phyloP scores from a whole-genome alignment of 2,888 invertebrate genomes.

The Macrophya annulata region DNA sequence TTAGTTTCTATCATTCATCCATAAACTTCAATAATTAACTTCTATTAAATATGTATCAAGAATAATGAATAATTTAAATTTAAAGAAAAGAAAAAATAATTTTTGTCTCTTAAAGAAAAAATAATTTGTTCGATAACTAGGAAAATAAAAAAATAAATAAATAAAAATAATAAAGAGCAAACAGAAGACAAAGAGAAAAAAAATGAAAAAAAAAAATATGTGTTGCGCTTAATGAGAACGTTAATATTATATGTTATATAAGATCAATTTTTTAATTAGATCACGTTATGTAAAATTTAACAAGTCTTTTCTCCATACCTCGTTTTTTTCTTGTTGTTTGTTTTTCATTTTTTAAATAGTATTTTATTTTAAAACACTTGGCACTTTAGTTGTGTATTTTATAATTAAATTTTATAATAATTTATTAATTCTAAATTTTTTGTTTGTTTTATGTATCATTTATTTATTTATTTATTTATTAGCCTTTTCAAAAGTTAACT shows the following conservation, averaged over 20 bases:
- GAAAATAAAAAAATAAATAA: background rate
- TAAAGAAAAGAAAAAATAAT: background rate
- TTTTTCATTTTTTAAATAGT: background rate
- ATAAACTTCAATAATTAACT: background rate
- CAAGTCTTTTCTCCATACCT: background rate
- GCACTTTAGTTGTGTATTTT: background rate
- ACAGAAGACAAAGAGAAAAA: background rate
- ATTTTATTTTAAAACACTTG: slow-evolving; percentile 6
- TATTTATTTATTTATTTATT: background rate
- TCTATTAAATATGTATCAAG: background rate
- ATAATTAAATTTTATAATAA: background rate
- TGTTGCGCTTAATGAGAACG: background rate
- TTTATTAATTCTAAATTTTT: background rate
- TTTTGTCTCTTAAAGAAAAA: background rate
- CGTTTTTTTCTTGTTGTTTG: background rate
- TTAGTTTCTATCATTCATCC: background rate
- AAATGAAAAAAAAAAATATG: background rate
- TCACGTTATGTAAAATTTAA: slow-evolving; percentile 16
- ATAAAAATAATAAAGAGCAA: background rate
- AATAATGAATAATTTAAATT: no score
- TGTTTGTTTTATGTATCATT: background rate
- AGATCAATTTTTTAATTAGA: background rate
- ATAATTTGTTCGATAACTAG: background rate
- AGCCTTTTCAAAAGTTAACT: background rate
- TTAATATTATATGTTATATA: background rate